Evolutionary conservation across 2,888 invertebrate species (phyloP), one percentile per base, ranked within the genome.

Genomic region (Meta bourneti): DNA sequence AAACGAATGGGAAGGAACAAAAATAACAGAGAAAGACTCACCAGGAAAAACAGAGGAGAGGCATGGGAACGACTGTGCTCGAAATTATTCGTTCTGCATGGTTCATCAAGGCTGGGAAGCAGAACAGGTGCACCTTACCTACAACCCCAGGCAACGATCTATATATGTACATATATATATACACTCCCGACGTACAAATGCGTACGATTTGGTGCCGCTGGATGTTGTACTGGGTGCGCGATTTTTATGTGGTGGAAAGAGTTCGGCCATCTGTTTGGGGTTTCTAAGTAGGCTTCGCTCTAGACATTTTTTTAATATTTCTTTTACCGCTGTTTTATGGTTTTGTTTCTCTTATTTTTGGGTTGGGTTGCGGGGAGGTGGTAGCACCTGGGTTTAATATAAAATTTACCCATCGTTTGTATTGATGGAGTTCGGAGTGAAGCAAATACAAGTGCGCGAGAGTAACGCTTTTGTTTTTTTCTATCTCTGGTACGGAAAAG

Each of bases 401-500:
- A 89, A 89, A 91, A 84, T 83, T 91, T 91, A 88, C 91, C 72
- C 91, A 88, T 91, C 91, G 88, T 81, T 78, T 87, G 79, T 84
- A 91, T 91, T 89, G 91, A 91, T 91, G 91, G 91, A 91, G 80
- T 89, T 88, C 80, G 52, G 79, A 48, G 72, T 79, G 80, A 79
- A 81, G 69, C 49, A 70, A 74, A 48, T 54, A 72, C 34, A 78
- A 90, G 82, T 83, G 78, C 80, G 82, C 52, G 79, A 70, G 71
- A 61, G 5, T 11, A 61, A 34, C 34, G 61, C 52, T 61, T 52
- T 74, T 74, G 72, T 69, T 84, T 90, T 61, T 34, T 52, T 34
- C 4, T 34, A 34, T 1, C 34, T 34, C 1, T 34, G 34, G 34
- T 34, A 34, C 34, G 83, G 52, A 78, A 78, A 86, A 87, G 91